Evolutionary conservation across 2,888 invertebrate genomes (phyloP).

Genomic region (Melanophora roralis): DNA sequence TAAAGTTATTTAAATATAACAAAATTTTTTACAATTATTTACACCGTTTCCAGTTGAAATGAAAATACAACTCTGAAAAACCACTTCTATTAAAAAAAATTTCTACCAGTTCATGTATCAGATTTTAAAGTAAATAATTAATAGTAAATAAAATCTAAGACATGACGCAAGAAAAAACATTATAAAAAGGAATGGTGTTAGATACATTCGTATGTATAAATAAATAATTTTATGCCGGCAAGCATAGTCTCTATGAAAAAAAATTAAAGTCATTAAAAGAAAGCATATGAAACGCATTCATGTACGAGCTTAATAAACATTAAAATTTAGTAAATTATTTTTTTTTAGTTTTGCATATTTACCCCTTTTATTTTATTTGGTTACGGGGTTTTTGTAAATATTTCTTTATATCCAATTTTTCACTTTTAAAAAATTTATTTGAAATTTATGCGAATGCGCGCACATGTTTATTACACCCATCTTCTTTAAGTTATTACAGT

Average conservation of each 20-base stretch:
- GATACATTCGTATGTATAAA: no score
- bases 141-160: no score
- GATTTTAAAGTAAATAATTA: no score
- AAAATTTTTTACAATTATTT: conserved; percentile 5
- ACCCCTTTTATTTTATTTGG: conserved; percentile 51
- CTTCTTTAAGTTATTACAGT: conserved; percentile 19
- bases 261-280: no score
- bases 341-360: background rate
- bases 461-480: conserved; percentile 47
- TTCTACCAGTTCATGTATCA: background rate
- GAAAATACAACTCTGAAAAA: background rate
- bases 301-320: conserved; percentile 33
- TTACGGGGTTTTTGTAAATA: conserved; percentile 17
- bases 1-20: conserved; percentile 26
- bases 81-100: background rate
- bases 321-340: conserved; percentile 31
- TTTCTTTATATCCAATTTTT: conserved; percentile 18
- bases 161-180: no score
- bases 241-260: no score
- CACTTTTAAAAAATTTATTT: conserved; percentile 66
- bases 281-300: conserved; percentile 23
- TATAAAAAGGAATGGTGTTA: no score
- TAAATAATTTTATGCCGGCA: no score
- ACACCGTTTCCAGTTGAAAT: conserved; percentile 23
- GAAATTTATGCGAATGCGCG: conserved; percentile 67